These are phyloP conservation scores for Gisinianus flammeolus DNA, from an alignment of 2,888 invertebrate genomes.

Conservation along the genomic window DNA sequence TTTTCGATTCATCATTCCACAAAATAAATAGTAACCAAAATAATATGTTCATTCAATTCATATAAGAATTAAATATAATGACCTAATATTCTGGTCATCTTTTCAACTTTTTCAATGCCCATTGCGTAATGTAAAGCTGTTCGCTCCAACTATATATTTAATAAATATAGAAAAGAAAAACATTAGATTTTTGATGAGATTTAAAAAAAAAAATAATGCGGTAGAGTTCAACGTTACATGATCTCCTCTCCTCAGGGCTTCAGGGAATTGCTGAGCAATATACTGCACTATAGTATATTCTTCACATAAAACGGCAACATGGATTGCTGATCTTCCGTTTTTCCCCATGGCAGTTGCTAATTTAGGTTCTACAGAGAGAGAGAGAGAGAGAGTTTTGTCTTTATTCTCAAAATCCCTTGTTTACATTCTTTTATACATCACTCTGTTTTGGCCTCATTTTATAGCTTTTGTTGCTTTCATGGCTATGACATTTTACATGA, in stretches of 20 bases:
- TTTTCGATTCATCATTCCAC: no score
- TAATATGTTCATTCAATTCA: neutral
- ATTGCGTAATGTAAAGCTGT: slow-evolving; percentile 89
- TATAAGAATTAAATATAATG: neutral
- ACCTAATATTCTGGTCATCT: slow-evolving; percentile 76
- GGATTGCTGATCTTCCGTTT: slow-evolving; percentile 79
- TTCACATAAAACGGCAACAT: slow-evolving; percentile 84
- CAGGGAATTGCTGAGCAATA: slow-evolving; percentile 74
- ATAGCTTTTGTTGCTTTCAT: neutral
- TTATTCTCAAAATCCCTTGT: neutral
- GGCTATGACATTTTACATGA: neutral
- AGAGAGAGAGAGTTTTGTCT: neutral
- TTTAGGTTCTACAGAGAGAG: slow-evolving; percentile 60
- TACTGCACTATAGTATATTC: slow-evolving; percentile 80
- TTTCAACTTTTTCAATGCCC: slow-evolving; percentile 79
- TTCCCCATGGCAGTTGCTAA: slow-evolving; percentile 71
- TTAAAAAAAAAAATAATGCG: slow-evolving; percentile 3
- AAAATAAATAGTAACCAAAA: no score
- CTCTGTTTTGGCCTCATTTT: neutral
- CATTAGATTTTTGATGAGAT: neutral
- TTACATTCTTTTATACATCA: neutral
- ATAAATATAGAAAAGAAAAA: neutral
- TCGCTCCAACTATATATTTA: slow-evolving; percentile 75
- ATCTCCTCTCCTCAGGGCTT: slow-evolving; percentile 78
- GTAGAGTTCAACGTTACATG: slow-evolving; percentile 73